Evolutionary conservation across 2,797 vertebrate genomes (phyloP).

Genomic region (Poecilia gillii): DNA sequence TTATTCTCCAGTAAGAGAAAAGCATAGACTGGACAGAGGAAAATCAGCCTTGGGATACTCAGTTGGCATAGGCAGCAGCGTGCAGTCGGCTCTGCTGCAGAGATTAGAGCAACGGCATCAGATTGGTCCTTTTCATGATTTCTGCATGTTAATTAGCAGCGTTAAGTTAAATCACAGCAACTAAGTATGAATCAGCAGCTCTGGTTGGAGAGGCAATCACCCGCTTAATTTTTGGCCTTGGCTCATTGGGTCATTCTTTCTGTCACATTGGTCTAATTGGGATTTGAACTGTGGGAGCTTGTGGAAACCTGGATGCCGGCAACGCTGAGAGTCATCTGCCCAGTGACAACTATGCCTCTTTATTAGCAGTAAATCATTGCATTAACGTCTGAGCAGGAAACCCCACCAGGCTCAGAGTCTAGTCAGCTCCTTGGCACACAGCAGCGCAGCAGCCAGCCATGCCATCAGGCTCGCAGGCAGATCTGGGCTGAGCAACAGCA

Average conservation of each 20-base stretch:
- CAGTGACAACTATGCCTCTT: conserved; percentile 65
- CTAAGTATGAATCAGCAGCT: conserved; percentile 52
- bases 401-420: conserved; percentile 55
- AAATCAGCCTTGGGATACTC: conserved; percentile 3
- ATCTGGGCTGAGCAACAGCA: conserved; percentile 47
- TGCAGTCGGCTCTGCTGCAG: conserved; percentile 22
- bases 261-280: conserved; percentile 58
- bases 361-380: conserved; percentile 69
- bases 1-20: conserved; percentile 29
- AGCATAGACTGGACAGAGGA: conserved; percentile 4
- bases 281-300: conserved; percentile 37
- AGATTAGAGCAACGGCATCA: conserved; percentile 43
- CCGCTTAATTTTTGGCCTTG: conserved; percentile 56
- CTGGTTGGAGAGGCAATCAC: conserved; percentile 50
- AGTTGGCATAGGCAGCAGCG: conserved; percentile 14
- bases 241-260: conserved; percentile 39
- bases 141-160: conserved; percentile 64
- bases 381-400: conserved; percentile 62
- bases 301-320: conserved; percentile 49
- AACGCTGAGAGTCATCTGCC: conserved; percentile 37
- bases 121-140: conserved; percentile 67
- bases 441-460: conserved; percentile 29
- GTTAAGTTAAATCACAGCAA: conserved; percentile 54
- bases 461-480: conserved; percentile 64
- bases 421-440: conserved; percentile 58